A percentile compares a stretch with the other conserved stretches of the same genome.
These are phyloP conservation scores for Achroia grisella DNA, from an alignment of 1,140 invertebrate genomes.

Conservation along the genomic window DNA sequence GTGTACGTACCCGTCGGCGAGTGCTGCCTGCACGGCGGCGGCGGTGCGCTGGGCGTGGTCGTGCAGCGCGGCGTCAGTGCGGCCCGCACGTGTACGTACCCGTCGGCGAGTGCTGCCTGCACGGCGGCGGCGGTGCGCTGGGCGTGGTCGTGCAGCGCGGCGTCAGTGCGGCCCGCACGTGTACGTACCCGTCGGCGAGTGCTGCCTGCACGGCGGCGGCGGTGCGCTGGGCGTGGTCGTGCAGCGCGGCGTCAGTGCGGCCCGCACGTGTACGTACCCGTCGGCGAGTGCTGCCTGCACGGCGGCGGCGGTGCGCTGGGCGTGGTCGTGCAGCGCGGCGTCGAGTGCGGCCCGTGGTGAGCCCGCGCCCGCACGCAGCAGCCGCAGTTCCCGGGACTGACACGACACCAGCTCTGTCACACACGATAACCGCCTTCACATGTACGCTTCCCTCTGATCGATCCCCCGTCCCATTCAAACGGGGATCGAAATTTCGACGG, in stretches of 20 bases:
- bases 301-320: conserved; percentile 30
- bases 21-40: conserved; percentile 35
- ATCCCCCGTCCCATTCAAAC: no score
- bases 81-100: no score
- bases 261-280: conserved; percentile 27
- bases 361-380: conserved; percentile 17
- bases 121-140: conserved; percentile 27
- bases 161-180: no score
- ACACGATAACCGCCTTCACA: no score
- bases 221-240: conserved; percentile 34
- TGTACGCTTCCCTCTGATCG: no score
- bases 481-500: no score
- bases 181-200: conserved; percentile 36
- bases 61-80: conserved; percentile 33
- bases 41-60: conserved; percentile 36
- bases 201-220: conserved; percentile 37
- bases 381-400: conserved; percentile 11
- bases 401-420: conserved; percentile 3
- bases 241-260: conserved; percentile 29
- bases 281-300: conserved; percentile 35
- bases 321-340: conserved; percentile 32
- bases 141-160: conserved; percentile 31
- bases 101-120: conserved; percentile 25
- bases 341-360: conserved; percentile 32
- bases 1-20: conserved; percentile 30